Percentiles rank a stretch among this genome's conserved stretches.
Evolutionary conservation across 2,888 invertebrate genomes (phyloP).

Genomic region (Oeneis ivallda): DNA sequence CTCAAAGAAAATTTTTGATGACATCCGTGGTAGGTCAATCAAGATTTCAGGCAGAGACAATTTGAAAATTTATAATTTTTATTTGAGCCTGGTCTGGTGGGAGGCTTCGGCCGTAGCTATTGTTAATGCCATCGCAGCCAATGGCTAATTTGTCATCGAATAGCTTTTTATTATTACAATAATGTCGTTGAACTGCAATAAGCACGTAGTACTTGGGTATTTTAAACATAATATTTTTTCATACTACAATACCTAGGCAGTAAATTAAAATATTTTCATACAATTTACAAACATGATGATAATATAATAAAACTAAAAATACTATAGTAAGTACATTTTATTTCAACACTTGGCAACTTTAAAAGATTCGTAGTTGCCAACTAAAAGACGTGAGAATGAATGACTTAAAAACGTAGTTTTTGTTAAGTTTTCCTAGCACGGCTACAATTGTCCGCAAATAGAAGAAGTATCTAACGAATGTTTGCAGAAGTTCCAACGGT

Average conservation of each 20-base stretch:
- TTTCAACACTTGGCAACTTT: not conserved
- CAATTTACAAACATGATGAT: not conserved
- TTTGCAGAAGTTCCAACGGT: conserved; percentile 46
- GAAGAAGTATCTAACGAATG: conserved; percentile 47
- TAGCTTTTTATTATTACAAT: too few species aligned
- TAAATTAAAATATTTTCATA: not conserved
- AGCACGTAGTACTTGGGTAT: too few species aligned
- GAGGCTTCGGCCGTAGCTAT: too few species aligned
- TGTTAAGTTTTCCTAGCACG: conserved; percentile 30
- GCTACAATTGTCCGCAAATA: conserved; percentile 47
- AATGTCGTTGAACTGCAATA: too few species aligned
- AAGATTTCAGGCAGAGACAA: too few species aligned
- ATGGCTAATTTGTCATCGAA: too few species aligned
- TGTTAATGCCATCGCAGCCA: too few species aligned
- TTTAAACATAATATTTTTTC: too few species aligned
- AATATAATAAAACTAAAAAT: not conserved
- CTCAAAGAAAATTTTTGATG: conserved; percentile 22
- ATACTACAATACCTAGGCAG: too few species aligned
- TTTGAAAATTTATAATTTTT: too few species aligned
- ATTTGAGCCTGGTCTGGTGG: too few species aligned
- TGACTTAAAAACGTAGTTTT: conserved; percentile 28
- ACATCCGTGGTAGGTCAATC: too few species aligned
- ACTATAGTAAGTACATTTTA: not conserved
- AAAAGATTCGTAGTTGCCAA: conserved; percentile 25
- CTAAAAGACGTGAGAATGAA: conserved; percentile 28